phyloP scores from a whole-genome alignment of 1,140 invertebrate genomes.

The Laupala kohalensis region DNA sequence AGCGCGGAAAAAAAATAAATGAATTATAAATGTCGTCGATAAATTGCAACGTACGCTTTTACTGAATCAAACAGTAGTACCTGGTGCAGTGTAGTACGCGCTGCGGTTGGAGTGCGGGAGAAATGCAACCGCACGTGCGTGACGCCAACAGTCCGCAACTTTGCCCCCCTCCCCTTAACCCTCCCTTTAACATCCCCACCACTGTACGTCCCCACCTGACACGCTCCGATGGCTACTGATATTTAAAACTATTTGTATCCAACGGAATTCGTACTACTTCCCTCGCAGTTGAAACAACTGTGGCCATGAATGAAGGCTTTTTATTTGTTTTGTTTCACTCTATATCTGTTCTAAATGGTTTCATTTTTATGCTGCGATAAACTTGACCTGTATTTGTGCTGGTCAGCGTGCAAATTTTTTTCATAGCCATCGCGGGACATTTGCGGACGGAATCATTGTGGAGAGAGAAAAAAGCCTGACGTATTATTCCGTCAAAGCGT shows the following conservation, averaged over 20 bases:
- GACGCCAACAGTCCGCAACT: neutral
- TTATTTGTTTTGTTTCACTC: neutral
- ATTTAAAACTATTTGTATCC: neutral
- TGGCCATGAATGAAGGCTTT: neutral
- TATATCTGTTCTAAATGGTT: neutral
- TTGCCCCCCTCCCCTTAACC: neutral
- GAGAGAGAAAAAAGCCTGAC: neutral
- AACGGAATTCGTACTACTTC: neutral
- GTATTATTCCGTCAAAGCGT: neutral
- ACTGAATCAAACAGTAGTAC: neutral
- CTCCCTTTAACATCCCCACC: no score
- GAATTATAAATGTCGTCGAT: neutral
- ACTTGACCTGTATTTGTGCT: neutral
- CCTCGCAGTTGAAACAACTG: neutral
- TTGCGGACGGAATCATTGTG: neutral
- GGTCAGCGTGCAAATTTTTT: neutral
- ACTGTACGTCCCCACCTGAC: neutral
- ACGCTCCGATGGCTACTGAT: neutral
- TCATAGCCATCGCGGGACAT: neutral
- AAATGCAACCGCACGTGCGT: neutral
- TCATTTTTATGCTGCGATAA: neutral
- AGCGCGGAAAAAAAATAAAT: neutral
- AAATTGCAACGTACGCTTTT: neutral
- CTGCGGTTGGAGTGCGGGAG: neutral
- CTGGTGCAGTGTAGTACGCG: neutral